A percentile compares a stretch with the other conserved stretches of the same genome.
These are phyloP conservation scores for Empis livida DNA, from an alignment of 2,888 invertebrate genomes.

Conservation along the genomic window DNA sequence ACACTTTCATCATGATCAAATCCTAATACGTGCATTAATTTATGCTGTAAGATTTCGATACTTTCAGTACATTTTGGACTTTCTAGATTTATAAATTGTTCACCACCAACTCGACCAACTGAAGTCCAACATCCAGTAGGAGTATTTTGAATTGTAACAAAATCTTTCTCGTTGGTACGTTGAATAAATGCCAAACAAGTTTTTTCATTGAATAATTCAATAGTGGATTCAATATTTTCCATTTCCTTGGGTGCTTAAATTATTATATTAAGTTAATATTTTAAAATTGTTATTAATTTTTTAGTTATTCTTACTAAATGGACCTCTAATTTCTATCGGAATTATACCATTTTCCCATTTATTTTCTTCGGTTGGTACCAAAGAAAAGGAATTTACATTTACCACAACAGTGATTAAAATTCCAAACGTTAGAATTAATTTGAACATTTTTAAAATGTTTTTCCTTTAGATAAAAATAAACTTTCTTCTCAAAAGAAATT, in stretches of 20 bases:
- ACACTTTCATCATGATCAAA: no score
- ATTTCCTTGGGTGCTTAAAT: no score
- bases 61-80: constrained; percentile 46
- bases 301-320: constrained; percentile 38
- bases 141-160: constrained; percentile 52
- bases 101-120: constrained; percentile 55
- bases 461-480: no score
- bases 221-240: no score
- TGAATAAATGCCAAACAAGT: neutral
- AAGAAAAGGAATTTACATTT: no score
- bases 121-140: constrained; percentile 71
- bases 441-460: no score
- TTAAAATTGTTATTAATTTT: neutral
- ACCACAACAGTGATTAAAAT: no score
- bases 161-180: constrained; percentile 45
- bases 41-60: no score
- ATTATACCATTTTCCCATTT: constrained; percentile 57
- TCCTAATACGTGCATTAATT: no score
- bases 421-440: no score
- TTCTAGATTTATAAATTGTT: constrained; percentile 57
- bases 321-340: constrained; percentile 53
- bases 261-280: neutral
- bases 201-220: neutral
- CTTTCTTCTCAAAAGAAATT: no score
- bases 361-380: constrained; percentile 27